These are phyloP conservation scores for Corvus hawaiiensis DNA, from an alignment of 2,113 vertebrate species.

Conservation along the genomic window DNA sequence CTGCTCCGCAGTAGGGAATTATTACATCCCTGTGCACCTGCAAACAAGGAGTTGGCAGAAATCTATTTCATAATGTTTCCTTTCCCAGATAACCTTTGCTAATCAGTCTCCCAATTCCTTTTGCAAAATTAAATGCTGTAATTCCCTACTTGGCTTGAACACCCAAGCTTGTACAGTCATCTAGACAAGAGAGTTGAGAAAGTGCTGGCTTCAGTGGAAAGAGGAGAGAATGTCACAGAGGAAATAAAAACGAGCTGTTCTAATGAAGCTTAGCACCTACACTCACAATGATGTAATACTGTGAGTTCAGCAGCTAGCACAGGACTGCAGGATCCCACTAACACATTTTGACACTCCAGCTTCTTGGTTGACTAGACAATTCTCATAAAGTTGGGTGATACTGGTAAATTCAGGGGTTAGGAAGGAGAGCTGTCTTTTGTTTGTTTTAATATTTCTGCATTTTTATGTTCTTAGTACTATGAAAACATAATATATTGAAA, in stretches of 20 bases:
- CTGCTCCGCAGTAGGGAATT: not conserved
- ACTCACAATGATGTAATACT: not conserved
- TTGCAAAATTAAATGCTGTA: conserved; percentile 11
- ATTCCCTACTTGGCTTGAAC: not conserved
- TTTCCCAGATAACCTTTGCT: conserved; percentile 16
- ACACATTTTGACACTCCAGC: not conserved
- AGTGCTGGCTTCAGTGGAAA: not conserved
- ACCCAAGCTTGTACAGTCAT: not conserved
- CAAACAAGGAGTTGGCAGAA: not conserved
- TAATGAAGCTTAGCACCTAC: not conserved
- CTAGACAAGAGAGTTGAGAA: not conserved
- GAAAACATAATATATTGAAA: not conserved
- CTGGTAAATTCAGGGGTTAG: not conserved
- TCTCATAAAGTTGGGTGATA: not conserved
- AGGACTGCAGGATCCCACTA: not conserved
- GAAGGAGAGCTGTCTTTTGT: not conserved
- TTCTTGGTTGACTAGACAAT: not conserved
- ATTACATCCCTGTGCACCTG: not conserved
- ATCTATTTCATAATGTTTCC: not conserved
- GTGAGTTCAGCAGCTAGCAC: not conserved
- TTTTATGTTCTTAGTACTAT: not conserved
- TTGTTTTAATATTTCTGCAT: not conserved
- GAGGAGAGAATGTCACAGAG: not conserved
- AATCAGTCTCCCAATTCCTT: not conserved
- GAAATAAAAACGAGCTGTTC: not conserved